Conservation (phyloP, 1,140 invertebrate genomes). For the Calliopsis andreniformis region DNA sequence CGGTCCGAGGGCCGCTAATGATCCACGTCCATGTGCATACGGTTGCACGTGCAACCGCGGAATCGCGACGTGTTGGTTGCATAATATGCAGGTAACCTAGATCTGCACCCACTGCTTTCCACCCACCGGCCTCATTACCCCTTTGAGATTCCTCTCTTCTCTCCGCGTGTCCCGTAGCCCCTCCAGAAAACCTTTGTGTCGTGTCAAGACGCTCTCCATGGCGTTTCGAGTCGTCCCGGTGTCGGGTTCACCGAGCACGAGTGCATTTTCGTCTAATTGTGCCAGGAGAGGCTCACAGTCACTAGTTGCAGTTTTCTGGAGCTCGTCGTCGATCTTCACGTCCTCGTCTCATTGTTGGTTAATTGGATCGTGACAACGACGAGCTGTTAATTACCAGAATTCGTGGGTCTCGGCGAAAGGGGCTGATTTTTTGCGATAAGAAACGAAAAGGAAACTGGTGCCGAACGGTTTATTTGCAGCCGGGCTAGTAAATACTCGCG, state of each 20-base stretch:
- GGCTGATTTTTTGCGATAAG: neutral
- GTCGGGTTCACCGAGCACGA: conserved; percentile 12
- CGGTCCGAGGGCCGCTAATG: conserved; percentile 29
- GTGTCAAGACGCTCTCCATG: conserved; percentile 41
- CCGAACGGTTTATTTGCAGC: neutral
- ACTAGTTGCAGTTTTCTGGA: neutral
- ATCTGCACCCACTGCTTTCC: conserved; percentile 74
- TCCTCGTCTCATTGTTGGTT: neutral
- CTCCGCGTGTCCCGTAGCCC: conserved; percentile 27
- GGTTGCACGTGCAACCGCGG: conserved; percentile 59
- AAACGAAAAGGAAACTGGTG: neutral
- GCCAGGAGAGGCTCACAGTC: neutral
- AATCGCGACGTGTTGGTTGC: conserved; percentile 73
- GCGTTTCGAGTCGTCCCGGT: conserved; percentile 2
- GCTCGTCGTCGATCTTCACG: neutral
- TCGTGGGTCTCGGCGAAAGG: neutral
- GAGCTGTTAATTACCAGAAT: conserved; percentile 16
- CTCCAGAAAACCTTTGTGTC: conserved; percentile 53
- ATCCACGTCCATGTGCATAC: conserved; percentile 32
- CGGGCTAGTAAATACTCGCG: neutral
- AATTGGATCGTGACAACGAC: conserved; percentile 23
- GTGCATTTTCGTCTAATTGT: conserved; percentile 26
- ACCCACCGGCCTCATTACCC: conserved; percentile 75
- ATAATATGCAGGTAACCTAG: conserved; percentile 80
- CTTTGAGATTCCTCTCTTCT: conserved; percentile 50